Evolutionary conservation across 2,888 invertebrate genomes (phyloP), one percentile per base, ranked within the genome.

Genomic region (Euplagia quadripunctaria): DNA sequence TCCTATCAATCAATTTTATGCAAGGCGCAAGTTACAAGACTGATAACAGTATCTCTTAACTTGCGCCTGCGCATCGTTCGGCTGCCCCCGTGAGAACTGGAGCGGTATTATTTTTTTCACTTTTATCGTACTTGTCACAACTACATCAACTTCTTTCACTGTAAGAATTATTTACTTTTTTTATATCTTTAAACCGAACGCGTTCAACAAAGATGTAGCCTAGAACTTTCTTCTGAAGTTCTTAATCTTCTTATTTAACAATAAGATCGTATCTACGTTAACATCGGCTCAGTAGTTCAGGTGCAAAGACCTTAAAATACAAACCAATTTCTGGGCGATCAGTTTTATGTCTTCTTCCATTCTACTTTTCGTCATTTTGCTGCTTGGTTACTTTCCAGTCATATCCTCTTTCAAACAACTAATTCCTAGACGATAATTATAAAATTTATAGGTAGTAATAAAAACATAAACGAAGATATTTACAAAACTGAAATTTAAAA

Each of bases 71-170:
- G 75, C 73, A 85, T 75, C 84, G 79, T 77, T 78, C 73, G 79
- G 66, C 70, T 73, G 79, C 82, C 81, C 58, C 79, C 91, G 90
- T 93, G 95, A 81, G 94, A 95, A 95, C 88, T 94, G 88, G 94
- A 93, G 91, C 94, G 90, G 77, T 89, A 85, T 87, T 89, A 85
- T 87, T 90, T 91, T 69, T 92, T 93, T 92, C 90, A 94, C 94
- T 93, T 92, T 94, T 92, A 91, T 86, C 85, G 20, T 67, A 81
- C 84, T 81, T 79, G 85, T 82, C 78, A 78, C 16, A 12, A 51
- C 14, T 51, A 55, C 55, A 11, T 46, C 17, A 65, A 46, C n/a
- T 46, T n/a, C n/a, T 64, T 43, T 43, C 42, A 64, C 31, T 31
- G 31, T 31, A 31, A 31, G 31, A 31, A 31, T 31, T 31, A 31